Base-by-base conservation (phyloP, 2,888 invertebrate genomes). In the Axea sp. region DNA sequence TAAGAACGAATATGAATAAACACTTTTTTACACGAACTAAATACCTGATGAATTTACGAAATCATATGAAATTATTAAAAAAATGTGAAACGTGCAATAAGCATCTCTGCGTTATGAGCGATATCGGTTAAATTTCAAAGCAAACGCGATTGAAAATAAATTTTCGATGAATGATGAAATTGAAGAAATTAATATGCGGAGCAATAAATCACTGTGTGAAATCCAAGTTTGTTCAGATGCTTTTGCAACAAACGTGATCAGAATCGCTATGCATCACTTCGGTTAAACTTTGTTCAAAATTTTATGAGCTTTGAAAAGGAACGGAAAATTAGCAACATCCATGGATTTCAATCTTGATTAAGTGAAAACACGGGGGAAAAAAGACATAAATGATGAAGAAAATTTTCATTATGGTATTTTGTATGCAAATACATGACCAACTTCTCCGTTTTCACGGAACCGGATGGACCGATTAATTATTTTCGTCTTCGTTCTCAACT, bases 401-500 rank as follows among this genome's bases (percentile, higher is more conserved):
- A 77, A 64, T 75, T 77, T 78, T 76, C 78, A 78, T 78, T 68
- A 72, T 73, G 15, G 47, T 22, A 31, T 64, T 60, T 57, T 45
- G 53, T 41, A 49, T 47, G 67, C 74, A 73, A 75, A 71, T 67
- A 79, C 74, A 68, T 65, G 37, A 57, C 41, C 22, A 76, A 76
- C 64, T 77, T 77, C 31, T 60, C 19, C 51, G 57, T 57, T 60
- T 64, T 45, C 37, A 24, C 51, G 47, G 55, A 60, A 64, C 47
- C 59, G 75, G 79, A 78, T 78, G 75, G 65, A 37, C 75, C 78
- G 77, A 82, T 81, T 82, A 80, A 78, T 80, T 82, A 81, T 79
- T 79, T 73, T 64, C 59, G 59, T 51, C 64, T 45, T 68, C 33
- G 28, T 43, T 51, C 39, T 76, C 71, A 59, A 68, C 72, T 75